Conservation (phyloP, 2,888 invertebrate species). For the Philaethria dido region DNA sequence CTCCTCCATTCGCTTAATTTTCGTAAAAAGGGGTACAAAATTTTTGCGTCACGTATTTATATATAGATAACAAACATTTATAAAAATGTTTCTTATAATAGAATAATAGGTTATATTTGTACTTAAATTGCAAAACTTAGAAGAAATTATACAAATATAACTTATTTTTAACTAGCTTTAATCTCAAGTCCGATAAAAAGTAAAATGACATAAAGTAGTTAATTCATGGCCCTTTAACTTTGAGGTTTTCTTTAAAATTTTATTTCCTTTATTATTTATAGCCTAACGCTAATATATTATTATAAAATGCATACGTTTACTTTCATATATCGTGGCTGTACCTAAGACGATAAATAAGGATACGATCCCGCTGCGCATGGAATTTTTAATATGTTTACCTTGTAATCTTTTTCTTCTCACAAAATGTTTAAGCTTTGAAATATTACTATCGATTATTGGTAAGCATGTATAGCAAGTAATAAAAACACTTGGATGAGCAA, state of each 20-base stretch:
- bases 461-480: background rate
- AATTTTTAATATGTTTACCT: conserved; percentile 26
- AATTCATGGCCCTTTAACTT: background rate
- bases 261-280: conserved; percentile 4
- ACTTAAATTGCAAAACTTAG: background rate
- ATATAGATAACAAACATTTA: background rate
- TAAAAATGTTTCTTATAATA: background rate
- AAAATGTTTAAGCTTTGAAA: conserved; percentile 17
- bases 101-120: background rate
- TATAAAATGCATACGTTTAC: conserved; percentile 20
- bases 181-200: background rate
- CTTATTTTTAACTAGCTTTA: background rate
- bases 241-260: background rate
- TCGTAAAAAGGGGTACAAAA: too few relatives aligned
- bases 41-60: background rate
- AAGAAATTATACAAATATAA: too few relatives aligned
- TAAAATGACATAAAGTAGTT: background rate
- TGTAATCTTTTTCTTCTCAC: conserved; percentile 13
- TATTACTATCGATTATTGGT: conserved; percentile 5
- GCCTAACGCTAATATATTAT: background rate
- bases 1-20: too few relatives aligned
- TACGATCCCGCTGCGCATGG: conserved; percentile 12
- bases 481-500: background rate
- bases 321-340: conserved; percentile 13
- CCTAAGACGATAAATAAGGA: conserved; percentile 20